Evolutionary conservation across 92 coral and sea anemone genomes (phyloP).

Genomic region (Scolanthus callimorphus): DNA sequence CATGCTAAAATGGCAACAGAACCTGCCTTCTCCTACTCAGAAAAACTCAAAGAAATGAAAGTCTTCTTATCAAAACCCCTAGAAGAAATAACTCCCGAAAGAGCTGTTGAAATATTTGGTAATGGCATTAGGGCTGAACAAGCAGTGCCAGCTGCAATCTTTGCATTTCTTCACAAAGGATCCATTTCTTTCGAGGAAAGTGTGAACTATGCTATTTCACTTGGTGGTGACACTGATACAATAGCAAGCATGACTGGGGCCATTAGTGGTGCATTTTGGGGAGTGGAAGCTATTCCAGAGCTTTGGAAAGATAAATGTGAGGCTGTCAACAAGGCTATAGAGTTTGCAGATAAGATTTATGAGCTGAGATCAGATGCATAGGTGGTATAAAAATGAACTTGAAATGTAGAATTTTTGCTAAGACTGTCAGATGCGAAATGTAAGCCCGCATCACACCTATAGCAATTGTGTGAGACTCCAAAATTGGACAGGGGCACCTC

Average conservation of each 20-base stretch:
- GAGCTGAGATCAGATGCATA: no score
- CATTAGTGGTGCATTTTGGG: conserved; percentile 94
- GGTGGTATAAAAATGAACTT: no score
- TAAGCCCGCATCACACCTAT: no score
- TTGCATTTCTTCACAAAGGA: conserved; percentile 80
- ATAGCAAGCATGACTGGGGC: conserved; percentile 98
- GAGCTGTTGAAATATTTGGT: conserved; percentile 73
- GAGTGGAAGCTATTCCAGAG: conserved; percentile 63
- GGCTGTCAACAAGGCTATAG: conserved; percentile 69
- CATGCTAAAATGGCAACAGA: no score
- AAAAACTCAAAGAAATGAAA: conserved; percentile 77
- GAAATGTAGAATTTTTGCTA: no score
- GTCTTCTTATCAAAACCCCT: conserved; percentile 37
- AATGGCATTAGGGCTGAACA: conserved; percentile 85
- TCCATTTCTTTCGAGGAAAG: conserved; percentile 62
- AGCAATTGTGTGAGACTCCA: no score
- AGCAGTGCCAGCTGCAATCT: conserved; percentile 98
- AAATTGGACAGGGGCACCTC: no score
- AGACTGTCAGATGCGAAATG: no score
- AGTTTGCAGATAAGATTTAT: conserved; percentile 74
- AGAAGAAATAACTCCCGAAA: conserved; percentile 42
- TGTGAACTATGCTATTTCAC: conserved; percentile 83
- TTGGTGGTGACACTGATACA: conserved; percentile 99
- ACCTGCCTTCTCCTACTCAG: conserved; percentile 62
- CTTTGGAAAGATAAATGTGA: conserved; percentile 79